Conservation (phyloP, 1,140 invertebrate genomes). For the Fopius arisanus region DNA sequence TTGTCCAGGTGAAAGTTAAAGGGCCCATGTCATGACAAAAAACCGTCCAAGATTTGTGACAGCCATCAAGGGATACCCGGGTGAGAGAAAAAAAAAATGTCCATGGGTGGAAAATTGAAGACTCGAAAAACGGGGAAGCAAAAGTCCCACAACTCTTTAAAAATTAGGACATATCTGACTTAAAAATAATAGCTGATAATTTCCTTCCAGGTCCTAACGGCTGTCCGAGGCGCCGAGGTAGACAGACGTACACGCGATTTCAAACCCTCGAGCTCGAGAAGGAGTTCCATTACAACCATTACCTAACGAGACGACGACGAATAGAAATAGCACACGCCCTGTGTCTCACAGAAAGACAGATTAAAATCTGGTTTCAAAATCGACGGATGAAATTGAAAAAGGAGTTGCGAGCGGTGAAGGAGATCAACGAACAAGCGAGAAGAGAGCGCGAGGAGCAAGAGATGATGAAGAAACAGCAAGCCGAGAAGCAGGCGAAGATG, state of each 20-base stretch:
- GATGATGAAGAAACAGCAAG: constrained; percentile 88
- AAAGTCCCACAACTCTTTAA: neutral
- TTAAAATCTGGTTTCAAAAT: constrained; percentile 98
- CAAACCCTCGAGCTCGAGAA: constrained; percentile 95
- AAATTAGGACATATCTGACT: constrained; percentile 17
- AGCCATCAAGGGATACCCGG: constrained; percentile 23
- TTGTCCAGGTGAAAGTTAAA: constrained; percentile 51
- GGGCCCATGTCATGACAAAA: constrained; percentile 37
- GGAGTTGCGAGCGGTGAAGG: constrained; percentile 89
- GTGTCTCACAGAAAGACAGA: constrained; percentile 94
- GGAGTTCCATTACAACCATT: constrained; percentile 98
- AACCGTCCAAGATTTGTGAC: constrained; percentile 54
- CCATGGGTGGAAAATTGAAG: neutral
- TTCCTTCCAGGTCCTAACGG: constrained; percentile 90
- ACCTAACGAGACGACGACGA: constrained; percentile 91
- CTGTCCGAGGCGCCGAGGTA: constrained; percentile 89
- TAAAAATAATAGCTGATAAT: constrained; percentile 37
- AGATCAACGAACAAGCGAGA: constrained; percentile 93
- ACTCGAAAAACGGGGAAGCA: constrained; percentile 30
- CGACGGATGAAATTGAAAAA: constrained; percentile 98
- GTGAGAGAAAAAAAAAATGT: constrained; percentile 20
- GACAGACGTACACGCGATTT: constrained; percentile 96
- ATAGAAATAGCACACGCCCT: constrained; percentile 97
- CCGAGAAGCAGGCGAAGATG: constrained; percentile 82
- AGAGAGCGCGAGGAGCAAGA: constrained; percentile 90